Percentiles rank a stretch among this genome's conserved stretches.
These are phyloP conservation scores for Tenebrio molitor DNA, from an alignment of 1,140 invertebrate species.

Conservation along the genomic window DNA sequence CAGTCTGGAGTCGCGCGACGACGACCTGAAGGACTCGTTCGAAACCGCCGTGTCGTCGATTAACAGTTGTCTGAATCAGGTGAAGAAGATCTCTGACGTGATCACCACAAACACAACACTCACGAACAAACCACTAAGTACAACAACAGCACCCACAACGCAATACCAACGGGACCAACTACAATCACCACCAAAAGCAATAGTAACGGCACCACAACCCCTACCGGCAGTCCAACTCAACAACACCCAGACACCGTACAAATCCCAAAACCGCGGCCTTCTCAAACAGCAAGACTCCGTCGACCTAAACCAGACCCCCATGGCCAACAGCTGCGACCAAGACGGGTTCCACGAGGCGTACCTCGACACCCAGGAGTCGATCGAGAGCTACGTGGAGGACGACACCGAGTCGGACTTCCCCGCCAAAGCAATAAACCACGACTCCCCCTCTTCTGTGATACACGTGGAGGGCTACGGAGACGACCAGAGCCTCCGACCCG, in stretches of 20 bases:
- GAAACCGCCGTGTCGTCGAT: conserved; percentile 73
- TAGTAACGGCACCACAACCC: conserved; percentile 60
- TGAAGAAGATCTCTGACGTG: conserved; percentile 60
- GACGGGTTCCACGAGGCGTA: conserved; percentile 54
- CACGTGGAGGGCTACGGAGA: conserved; percentile 65
- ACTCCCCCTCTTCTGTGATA: conserved; percentile 67
- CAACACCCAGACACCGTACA: conserved; percentile 22
- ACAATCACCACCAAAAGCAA: conserved; percentile 59
- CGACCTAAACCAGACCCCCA: conserved; percentile 55
- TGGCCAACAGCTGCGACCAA: conserved; percentile 35
- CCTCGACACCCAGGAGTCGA: conserved; percentile 66
- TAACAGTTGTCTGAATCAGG: conserved; percentile 65
- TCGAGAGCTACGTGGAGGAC: conserved; percentile 68
- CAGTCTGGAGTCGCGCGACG: conserved; percentile 71
- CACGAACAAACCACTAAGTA: conserved; percentile 58
- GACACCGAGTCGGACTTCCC: conserved; percentile 52
- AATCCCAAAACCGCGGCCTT: conserved; percentile 56
- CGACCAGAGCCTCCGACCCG: conserved; percentile 58
- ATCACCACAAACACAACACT: conserved; percentile 44
- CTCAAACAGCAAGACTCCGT: conserved; percentile 68
- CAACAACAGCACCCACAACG: conserved; percentile 56
- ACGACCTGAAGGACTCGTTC: conserved; percentile 73
- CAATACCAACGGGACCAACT: conserved; percentile 62
- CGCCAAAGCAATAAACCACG: conserved; percentile 62
- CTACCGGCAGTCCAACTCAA: conserved; percentile 58